Conservation (phyloP, 35 echinoderm and acorn worm genomes). For the Apostichopus parvimensis region DNA sequence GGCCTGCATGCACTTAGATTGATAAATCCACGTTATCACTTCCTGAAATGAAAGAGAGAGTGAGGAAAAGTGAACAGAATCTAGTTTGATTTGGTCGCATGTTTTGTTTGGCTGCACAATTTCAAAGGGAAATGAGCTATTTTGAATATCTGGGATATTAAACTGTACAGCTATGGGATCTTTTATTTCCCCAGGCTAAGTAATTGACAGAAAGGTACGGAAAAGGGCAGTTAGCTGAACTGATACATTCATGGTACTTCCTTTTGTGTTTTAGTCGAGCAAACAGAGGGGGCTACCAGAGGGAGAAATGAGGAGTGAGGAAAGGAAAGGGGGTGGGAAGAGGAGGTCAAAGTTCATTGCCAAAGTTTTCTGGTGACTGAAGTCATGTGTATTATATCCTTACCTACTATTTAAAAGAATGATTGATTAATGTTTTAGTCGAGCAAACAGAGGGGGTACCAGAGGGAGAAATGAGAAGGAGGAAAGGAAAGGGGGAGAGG, state of each 20-base stretch:
- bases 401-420: too few species aligned
- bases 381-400: too few species aligned
- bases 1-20: too few species aligned
- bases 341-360: too few species aligned
- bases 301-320: neutral
- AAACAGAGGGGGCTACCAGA: neutral
- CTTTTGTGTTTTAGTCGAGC: neutral
- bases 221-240: neutral
- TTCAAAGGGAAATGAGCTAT: slow-evolving; percentile 2
- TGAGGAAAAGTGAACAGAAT: neutral
- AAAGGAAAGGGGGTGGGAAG: too few species aligned
- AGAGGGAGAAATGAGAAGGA: neutral
- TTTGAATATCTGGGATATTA: slow-evolving; percentile 5
- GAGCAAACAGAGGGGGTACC: neutral
- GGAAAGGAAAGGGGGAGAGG: too few species aligned
- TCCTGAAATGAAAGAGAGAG: neutral
- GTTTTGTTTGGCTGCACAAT: neutral
- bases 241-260: neutral
- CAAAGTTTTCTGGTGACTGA: too few species aligned
- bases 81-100: neutral
- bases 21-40: neutral
- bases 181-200: neutral
- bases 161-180: neutral
- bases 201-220: neutral
- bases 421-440: neutral